Base-by-base conservation (phyloP, 1,140 invertebrate species). In the Hypothenemus hampei region DNA sequence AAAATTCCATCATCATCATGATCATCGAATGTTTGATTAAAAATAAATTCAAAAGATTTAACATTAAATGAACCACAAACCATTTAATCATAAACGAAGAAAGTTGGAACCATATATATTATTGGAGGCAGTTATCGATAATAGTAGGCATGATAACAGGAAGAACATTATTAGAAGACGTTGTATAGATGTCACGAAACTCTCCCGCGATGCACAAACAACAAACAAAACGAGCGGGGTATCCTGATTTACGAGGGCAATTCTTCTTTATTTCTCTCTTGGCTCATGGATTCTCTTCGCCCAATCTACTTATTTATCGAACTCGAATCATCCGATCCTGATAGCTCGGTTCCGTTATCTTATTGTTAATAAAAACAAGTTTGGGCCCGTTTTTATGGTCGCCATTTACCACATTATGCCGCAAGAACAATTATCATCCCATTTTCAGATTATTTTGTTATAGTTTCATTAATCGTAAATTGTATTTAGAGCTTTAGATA, bases 181-280 rank as follows among this genome's bases (percentile, higher is more conserved):
- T 58, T 55, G 54, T 57, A 44, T 57, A 53, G 54, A 57, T 57
- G 54, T 57, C 53, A 45, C 47, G 23, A 48, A 23, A 50, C 21
- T n/a, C 41, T 50, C 48, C 29, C 40, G 43, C 55, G 50, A 52
- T 54, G 57, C 57, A 62, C 60, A 62, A 57, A 61, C 59, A 61
- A 61, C 59, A 61, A 61, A 61, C 59, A 61, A 58, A 57, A 55
- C 52, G 56, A 56, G 35, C 21, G 45, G 47, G 55, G 59, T 43
- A 57, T 37, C 50, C 60, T 65, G 64, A 65, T 65, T 65, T 65
- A 65, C 64, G 59, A 61, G 40, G 56, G 57, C 65, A 67, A 67
- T 67, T 67, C 65, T 60, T 67, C 65, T 67, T 67, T 67, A 67
- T 67, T 66, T 67, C 65, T 67, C 65, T 67, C 64, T 58, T 61